A percentile compares a stretch with the other conserved stretches of the same genome.
phyloP scores from a whole-genome alignment of 2,797 vertebrate species.

The Eptatretus atami region DNA sequence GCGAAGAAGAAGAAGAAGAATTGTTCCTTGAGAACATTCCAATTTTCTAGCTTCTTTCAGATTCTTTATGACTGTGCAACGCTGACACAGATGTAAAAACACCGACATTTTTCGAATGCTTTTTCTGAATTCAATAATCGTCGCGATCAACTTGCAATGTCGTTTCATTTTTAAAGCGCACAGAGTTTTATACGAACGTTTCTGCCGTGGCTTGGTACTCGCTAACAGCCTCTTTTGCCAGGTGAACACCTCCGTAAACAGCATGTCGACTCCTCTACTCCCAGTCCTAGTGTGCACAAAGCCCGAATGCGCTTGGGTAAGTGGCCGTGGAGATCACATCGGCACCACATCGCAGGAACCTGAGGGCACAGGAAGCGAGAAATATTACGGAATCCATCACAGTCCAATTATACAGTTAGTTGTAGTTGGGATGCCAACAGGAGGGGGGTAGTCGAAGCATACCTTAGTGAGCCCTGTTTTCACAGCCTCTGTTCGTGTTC shows the following conservation, averaged over 20 bases:
- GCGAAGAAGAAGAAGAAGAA: too few species aligned
- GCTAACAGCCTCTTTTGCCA: constrained; percentile 19
- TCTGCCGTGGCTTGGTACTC: constrained; percentile 11
- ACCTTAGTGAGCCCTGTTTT: constrained; percentile 27
- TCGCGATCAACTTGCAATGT: too few species aligned
- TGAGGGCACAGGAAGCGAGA: constrained; percentile 10
- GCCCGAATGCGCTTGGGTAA: constrained; percentile 31
- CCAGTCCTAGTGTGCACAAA: constrained; percentile 20
- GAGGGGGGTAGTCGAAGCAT: not conserved
- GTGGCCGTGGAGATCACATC: constrained; percentile 29
- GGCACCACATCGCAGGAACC: constrained; percentile 26
- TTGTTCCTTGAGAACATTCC: too few species aligned
- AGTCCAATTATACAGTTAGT: too few species aligned
- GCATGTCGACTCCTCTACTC: constrained; percentile 16
- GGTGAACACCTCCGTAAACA: constrained; percentile 23
- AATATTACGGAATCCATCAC: too few species aligned
- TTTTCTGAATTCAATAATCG: too few species aligned
- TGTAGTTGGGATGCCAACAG: not conserved
- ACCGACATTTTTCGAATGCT: too few species aligned
- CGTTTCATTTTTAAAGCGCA: too few species aligned
- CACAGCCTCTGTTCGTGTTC: constrained; percentile 20
- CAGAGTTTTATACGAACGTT: too few species aligned
- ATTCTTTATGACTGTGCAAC: too few species aligned
- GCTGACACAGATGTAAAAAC: too few species aligned
- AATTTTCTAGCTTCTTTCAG: too few species aligned